Base-by-base conservation (phyloP, 1,140 invertebrate species). In the Agraylea sexmaculata region DNA sequence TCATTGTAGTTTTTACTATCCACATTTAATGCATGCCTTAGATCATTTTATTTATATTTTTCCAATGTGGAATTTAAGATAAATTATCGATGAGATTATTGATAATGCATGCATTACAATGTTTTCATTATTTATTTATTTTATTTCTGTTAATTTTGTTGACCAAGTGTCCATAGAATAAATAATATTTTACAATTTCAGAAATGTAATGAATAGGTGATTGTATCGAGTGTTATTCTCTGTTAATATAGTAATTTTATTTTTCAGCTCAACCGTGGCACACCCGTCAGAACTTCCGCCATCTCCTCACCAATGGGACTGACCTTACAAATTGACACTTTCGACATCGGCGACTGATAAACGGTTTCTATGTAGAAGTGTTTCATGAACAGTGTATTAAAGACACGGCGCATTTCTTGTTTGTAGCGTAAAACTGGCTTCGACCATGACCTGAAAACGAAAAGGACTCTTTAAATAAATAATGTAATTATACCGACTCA, bases 241-340 rank as follows among this genome's bases (percentile, higher is more conserved):
- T 13, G 25, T 15, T 18, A 25, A 31, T 4, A 21, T 19, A 44
- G 30, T 39, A 31, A 17, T 41, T 2, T 36, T 49, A 43, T 53
- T 39, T 82, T 85, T 51, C 78, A 92, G 90, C 69, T 96, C 92
- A 43, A 90, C 89, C 46, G 92, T 96, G 59, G 93, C 93, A 44
- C 91, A 96, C 69, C 87, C 90, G 32, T 93, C 88, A 39, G 92
- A 97, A 73, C 71, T 96, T 60, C 93, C 92, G 52, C 92, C 92
- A 17, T 95, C 90, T 53, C 92, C 92, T 43, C 89, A 96, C 66
- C 85, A 93, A 59, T 96, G 92, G 93, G 88, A 96, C 74, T 92
- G 75, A 76, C 75, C 68, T 54, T 54, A 54, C 29, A 46, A 45
- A 53, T n/a, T n/a, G 60, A 52, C 51, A 51, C 46, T 51, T 42